Evolutionary conservation across 2,888 invertebrate species (phyloP).

Genomic region (Eupithecia subumbrata): DNA sequence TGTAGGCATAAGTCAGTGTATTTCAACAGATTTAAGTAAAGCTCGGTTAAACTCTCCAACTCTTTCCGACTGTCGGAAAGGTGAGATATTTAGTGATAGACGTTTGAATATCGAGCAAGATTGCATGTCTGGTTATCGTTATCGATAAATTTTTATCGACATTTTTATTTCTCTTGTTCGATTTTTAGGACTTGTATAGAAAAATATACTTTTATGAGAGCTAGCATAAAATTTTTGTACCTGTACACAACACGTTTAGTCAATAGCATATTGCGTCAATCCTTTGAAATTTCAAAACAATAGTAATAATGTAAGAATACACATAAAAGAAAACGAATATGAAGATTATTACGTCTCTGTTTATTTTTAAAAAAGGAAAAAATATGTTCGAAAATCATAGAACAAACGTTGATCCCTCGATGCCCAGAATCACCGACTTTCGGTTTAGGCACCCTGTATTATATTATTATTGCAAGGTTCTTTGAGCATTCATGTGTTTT

Average conservation of each 20-base stretch:
- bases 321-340: too few relatives aligned
- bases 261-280: too few relatives aligned
- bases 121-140: not conserved
- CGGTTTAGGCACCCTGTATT: too few relatives aligned
- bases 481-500: not conserved
- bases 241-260: not conserved
- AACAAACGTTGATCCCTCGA: too few relatives aligned
- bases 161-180: not conserved
- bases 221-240: not conserved
- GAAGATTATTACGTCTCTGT: too few relatives aligned
- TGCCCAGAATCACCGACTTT: too few relatives aligned
- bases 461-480: not conserved
- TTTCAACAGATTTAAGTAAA: constrained; percentile 72
- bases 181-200: not conserved
- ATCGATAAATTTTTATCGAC: constrained; percentile 12
- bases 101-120: constrained; percentile 30
- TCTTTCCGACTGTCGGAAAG: constrained; percentile 48
- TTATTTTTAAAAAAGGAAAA: too few relatives aligned
- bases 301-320: too few relatives aligned
- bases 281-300: too few relatives aligned
- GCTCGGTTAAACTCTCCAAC: constrained; percentile 56
- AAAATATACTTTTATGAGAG: not conserved
- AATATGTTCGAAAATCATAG: too few relatives aligned
- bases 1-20: constrained; percentile 55
- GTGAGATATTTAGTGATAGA: constrained; percentile 25